These are phyloP conservation scores for Catharus bicknelli DNA, from an alignment of 2,113 vertebrate species.

Conservation along the genomic window DNA sequence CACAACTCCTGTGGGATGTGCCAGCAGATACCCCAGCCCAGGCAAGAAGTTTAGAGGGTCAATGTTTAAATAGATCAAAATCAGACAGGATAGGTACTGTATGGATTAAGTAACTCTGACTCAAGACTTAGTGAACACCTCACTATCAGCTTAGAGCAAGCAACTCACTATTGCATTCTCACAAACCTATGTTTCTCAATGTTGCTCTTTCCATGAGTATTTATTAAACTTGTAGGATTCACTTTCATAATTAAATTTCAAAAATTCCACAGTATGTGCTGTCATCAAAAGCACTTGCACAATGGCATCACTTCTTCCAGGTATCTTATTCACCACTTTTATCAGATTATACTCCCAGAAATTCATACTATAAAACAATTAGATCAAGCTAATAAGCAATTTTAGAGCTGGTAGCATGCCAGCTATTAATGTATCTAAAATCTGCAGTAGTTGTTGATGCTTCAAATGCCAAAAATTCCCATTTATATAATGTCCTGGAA, in stretches of 20 bases:
- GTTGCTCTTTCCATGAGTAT: neutral
- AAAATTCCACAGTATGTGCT: neutral
- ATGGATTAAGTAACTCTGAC: neutral
- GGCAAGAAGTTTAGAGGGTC: neutral
- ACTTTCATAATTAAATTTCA: neutral
- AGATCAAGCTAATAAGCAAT: neutral
- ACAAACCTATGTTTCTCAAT: neutral
- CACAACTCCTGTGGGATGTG: neutral
- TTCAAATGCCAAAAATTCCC: neutral
- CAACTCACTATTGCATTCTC: neutral
- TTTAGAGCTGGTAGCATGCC: neutral
- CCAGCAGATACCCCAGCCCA: neutral
- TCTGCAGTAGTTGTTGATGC: neutral
- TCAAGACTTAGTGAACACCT: neutral
- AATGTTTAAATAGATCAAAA: neutral
- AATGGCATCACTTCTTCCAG: neutral
- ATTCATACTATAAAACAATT: neutral
- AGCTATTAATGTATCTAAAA: neutral
- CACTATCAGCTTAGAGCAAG: neutral
- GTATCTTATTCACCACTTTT: neutral
- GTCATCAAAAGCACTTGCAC: neutral
- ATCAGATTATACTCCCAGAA: neutral
- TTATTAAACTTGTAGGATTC: neutral
- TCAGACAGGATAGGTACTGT: neutral
- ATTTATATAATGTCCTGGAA: neutral